phyloP scores from a whole-genome alignment of 2,888 invertebrate genomes.

The Callyntrura sp. region DNA sequence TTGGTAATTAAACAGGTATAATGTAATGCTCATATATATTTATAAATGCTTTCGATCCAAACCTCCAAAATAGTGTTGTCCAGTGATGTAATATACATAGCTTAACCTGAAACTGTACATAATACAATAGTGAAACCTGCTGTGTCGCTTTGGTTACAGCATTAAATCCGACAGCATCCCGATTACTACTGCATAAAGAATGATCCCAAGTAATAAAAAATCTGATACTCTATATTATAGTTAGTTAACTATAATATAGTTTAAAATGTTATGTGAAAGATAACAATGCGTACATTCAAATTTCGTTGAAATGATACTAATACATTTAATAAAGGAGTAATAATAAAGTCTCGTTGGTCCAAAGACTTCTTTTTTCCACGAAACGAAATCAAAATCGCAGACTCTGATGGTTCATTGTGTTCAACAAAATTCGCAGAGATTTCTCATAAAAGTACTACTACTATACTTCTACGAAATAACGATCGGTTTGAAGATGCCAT shows the following conservation, averaged over 20 bases:
- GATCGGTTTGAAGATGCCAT: conserved; percentile 18
- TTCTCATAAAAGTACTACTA: background rate
- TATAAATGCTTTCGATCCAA: conserved; percentile 66
- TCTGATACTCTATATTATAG: background rate
- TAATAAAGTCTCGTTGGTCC: conserved; percentile 61
- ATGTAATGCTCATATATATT: background rate
- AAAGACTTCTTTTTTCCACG: conserved; percentile 67
- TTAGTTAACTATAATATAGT: conserved; percentile 1
- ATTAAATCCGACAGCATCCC: background rate
- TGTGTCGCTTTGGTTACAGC: background rate
- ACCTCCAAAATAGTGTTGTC: conserved; percentile 74
- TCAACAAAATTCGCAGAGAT: conserved; percentile 44
- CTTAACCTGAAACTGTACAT: background rate
- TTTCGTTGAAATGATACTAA: conserved; percentile 11
- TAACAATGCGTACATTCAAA: background rate
- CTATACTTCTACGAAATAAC: too few species aligned
- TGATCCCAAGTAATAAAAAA: background rate
- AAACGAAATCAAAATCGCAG: conserved; percentile 52
- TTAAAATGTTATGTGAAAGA: background rate
- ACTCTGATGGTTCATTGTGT: conserved; percentile 65
- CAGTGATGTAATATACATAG: conserved; percentile 53
- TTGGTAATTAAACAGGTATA: background rate
- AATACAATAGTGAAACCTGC: background rate
- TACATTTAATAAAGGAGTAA: conserved; percentile 32
- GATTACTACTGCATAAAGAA: conserved; percentile 1